These are phyloP conservation scores for Zaprionus gabonicus DNA, from an alignment of 1,140 invertebrate genomes.

Conservation along the genomic window DNA sequence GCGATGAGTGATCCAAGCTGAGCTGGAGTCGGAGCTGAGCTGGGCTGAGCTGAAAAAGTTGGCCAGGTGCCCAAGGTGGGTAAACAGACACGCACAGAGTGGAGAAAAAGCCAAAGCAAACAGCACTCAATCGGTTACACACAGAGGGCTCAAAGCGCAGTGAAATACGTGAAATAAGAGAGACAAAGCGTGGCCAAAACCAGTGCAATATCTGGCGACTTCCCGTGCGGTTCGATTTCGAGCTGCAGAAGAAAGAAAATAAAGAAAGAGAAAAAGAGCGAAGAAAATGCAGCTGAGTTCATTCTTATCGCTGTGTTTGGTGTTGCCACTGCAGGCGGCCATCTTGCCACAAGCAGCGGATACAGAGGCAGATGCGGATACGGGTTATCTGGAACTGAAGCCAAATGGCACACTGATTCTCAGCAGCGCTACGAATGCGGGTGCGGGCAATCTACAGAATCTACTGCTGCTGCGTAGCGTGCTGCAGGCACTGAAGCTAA, in stretches of 20 bases:
- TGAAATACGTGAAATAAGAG: slow-evolving; percentile 65
- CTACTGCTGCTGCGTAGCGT: slow-evolving; percentile 56
- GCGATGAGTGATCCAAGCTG: slow-evolving; percentile 46
- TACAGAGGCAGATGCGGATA: not conserved
- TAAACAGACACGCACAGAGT: slow-evolving; percentile 52
- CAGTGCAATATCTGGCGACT: slow-evolving; percentile 68
- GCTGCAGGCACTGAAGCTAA: slow-evolving; percentile 54
- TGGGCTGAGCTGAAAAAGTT: slow-evolving; percentile 35
- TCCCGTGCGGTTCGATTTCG: slow-evolving; percentile 45
- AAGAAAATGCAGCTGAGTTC: slow-evolving; percentile 50
- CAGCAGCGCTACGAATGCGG: slow-evolving; percentile 31
- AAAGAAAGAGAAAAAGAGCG: not conserved
- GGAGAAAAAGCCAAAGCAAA: slow-evolving; percentile 56
- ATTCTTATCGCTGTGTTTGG: slow-evolving; percentile 21
- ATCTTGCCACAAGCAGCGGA: not conserved
- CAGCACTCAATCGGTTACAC: slow-evolving; percentile 44
- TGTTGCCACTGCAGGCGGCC: slow-evolving; percentile 41
- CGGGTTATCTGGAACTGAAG: slow-evolving; percentile 66
- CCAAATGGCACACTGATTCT: slow-evolving; percentile 71
- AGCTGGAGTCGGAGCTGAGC: slow-evolving; percentile 28
- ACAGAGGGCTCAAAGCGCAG: slow-evolving; percentile 53
- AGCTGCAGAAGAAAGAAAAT: slow-evolving; percentile 1
- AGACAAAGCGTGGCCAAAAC: slow-evolving; percentile 53
- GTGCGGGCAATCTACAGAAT: slow-evolving; percentile 54
- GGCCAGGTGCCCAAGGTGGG: slow-evolving; percentile 62